A percentile compares a stretch with the other conserved stretches of the same genome.
Conservation (phyloP, 2,888 invertebrate genomes). For the Steinernema carpocapsae region DNA sequence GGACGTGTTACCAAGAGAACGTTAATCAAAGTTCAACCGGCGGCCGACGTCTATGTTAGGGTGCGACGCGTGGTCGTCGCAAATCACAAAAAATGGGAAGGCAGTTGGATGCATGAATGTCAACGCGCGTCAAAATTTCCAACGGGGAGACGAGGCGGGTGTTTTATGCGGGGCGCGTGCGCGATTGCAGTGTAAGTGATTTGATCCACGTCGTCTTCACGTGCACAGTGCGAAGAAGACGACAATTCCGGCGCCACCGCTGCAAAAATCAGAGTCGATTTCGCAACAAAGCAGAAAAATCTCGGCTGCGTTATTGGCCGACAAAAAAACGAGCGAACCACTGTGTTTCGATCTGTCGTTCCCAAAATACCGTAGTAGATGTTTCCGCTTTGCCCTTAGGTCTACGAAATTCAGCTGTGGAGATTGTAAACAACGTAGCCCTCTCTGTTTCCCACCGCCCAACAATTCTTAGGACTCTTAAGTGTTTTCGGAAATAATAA, state of each 20-base stretch:
- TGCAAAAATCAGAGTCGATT: slow-evolving; percentile 14
- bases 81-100: neutral
- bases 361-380: neutral
- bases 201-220: slow-evolving; percentile 21
- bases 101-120: neutral
- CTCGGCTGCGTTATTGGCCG: neutral
- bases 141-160: neutral
- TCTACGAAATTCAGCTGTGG: neutral
- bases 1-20: neutral
- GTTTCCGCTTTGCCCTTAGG: neutral
- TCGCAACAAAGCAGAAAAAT: slow-evolving; percentile 17
- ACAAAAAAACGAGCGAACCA: neutral
- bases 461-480: neutral
- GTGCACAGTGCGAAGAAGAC: slow-evolving; percentile 25
- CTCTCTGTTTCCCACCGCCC: neutral
- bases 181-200: slow-evolving; percentile 10
- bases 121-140: neutral
- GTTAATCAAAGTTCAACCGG: slow-evolving; percentile 10
- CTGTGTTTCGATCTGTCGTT: neutral
- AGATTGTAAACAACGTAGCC: slow-evolving; percentile 14
- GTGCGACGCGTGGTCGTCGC: neutral
- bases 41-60: too few relatives aligned
- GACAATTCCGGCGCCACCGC: slow-evolving; percentile 12
- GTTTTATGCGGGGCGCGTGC: slow-evolving; percentile 16
- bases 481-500: slow-evolving; percentile 1